phyloP scores from a whole-genome alignment of 2,797 vertebrate genomes.

The Tinamus major region DNA sequence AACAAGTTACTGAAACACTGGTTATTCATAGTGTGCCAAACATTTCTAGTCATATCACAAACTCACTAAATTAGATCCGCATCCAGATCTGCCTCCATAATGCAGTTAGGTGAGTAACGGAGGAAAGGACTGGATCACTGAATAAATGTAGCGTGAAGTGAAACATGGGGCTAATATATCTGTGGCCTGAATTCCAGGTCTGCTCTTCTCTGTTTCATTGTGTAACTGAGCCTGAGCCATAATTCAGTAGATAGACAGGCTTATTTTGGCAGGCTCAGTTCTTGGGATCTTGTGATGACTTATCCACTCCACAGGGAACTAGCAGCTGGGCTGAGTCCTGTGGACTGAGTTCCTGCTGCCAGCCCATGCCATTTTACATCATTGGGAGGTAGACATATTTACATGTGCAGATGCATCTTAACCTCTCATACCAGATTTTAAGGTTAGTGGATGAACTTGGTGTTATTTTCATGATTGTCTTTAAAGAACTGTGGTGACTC shows the following conservation, averaged over 20 bases:
- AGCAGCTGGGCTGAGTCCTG: background rate
- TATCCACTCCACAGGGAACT: background rate
- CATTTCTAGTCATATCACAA: background rate
- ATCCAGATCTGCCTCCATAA: background rate
- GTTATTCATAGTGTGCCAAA: background rate
- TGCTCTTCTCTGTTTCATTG: background rate
- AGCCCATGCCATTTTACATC: background rate
- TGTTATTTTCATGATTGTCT: background rate
- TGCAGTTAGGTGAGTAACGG: fast-evolving
- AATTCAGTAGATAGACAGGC: background rate
- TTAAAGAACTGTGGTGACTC: background rate
- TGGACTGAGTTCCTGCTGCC: background rate
- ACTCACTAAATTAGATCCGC: background rate
- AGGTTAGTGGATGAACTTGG: background rate
- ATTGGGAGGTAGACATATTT: background rate
- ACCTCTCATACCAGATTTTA: fast-evolving
- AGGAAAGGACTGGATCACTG: background rate
- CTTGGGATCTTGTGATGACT: background rate
- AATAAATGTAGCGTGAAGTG: background rate
- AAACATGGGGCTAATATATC: background rate
- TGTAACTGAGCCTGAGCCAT: background rate
- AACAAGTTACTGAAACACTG: background rate
- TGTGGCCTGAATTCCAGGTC: background rate
- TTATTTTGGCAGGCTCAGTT: background rate
- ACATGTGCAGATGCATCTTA: background rate